These are phyloP conservation scores for Eubucco bourcierii DNA, from an alignment of 2,113 vertebrate genomes.

Conservation along the genomic window DNA sequence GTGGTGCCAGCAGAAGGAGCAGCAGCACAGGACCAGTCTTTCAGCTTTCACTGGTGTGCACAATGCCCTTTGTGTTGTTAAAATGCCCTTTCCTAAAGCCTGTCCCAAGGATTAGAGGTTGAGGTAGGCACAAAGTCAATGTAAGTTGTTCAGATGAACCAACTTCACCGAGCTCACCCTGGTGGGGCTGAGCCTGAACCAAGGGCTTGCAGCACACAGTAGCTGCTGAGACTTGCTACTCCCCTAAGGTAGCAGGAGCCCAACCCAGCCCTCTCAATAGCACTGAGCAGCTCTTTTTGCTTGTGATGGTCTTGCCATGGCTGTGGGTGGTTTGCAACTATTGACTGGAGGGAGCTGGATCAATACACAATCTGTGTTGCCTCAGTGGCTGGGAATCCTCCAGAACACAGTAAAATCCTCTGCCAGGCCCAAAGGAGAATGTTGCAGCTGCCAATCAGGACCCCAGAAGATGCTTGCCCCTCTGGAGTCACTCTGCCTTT, in stretches of 20 bases:
- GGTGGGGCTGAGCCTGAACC: background rate
- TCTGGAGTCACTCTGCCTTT: background rate
- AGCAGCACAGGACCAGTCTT: background rate
- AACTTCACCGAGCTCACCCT: rapidly evolving
- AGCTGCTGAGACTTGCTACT: rapidly evolving
- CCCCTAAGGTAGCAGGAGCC: background rate
- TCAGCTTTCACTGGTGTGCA: background rate
- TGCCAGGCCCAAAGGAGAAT: background rate
- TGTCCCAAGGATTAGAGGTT: rapidly evolving
- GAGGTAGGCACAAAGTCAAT: background rate
- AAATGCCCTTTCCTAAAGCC: background rate
- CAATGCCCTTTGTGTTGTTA: rapidly evolving
- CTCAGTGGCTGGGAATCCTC: background rate
- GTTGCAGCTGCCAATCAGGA: slow-evolving; percentile 21
- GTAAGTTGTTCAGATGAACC: background rate
- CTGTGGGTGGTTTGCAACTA: background rate
- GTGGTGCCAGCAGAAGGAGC: background rate
- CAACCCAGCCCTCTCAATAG: background rate
- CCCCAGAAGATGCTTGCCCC: slow-evolving; percentile 10
- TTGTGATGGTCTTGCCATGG: rapidly evolving
- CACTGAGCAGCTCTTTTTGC: background rate
- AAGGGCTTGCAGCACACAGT: background rate
- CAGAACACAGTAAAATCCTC: background rate
- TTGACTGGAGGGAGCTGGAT: background rate
- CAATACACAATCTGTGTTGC: background rate